Evolutionary conservation across 2,113 vertebrate genomes (phyloP).

Genomic region (Paraplagusia blochii): DNA sequence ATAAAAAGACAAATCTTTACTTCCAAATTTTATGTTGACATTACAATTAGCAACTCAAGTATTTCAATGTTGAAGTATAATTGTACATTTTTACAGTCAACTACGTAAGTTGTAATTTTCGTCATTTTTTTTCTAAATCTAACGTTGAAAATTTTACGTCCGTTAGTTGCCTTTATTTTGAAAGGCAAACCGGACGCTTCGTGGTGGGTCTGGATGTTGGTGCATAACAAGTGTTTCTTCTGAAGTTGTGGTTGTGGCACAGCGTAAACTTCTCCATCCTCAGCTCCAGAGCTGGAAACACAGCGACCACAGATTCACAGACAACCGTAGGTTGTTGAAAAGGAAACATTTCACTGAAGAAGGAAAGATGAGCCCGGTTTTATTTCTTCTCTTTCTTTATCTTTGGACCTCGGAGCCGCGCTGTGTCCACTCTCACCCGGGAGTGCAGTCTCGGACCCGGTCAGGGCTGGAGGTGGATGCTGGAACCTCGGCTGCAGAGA

Average conservation of each 20-base stretch:
- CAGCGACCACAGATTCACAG: background rate
- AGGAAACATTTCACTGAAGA: background rate
- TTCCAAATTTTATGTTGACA: too few species aligned
- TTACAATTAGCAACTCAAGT: too few species aligned
- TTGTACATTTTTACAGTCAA: too few species aligned
- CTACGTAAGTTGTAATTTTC: too few species aligned
- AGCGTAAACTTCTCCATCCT: constrained; percentile 15
- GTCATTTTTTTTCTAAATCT: too few species aligned
- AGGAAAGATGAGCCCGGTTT: constrained; percentile 38
- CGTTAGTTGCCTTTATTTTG: constrained; percentile 32
- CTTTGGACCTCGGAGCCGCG: constrained; percentile 45
- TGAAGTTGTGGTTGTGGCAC: too few species aligned
- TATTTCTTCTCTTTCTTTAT: constrained; percentile 43
- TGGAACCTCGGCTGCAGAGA: background rate
- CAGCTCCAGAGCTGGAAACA: background rate
- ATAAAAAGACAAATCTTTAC: too few species aligned
- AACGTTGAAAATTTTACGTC: too few species aligned
- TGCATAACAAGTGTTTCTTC: constrained; percentile 1
- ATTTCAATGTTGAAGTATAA: too few species aligned
- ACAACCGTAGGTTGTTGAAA: constrained; percentile 12
- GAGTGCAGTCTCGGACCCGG: background rate
- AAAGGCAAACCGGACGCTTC: constrained; percentile 40
- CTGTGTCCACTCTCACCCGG: background rate
- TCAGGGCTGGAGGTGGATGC: constrained; percentile 15
- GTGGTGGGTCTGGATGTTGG: background rate